phyloP scores from a whole-genome alignment of 1,140 invertebrate genomes.

The Lutraria rhynchaena region DNA sequence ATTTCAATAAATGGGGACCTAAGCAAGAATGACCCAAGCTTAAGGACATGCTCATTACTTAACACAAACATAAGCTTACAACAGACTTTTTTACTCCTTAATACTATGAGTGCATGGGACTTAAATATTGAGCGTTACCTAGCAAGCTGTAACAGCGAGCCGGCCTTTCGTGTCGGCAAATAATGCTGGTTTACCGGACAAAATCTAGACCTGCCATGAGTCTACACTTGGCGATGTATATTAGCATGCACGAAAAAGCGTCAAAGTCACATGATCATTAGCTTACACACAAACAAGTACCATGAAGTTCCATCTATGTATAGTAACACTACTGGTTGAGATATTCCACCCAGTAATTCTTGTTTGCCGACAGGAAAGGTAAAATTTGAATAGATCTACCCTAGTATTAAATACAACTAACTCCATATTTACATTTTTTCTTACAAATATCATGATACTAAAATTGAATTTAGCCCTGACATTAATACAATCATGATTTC shows the following conservation, averaged over 20 bases:
- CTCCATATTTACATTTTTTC: too few relatives aligned
- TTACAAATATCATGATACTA: too few relatives aligned
- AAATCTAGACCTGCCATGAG: background rate
- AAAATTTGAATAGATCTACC: too few relatives aligned
- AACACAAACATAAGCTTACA: background rate
- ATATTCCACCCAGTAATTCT: slow-evolving; percentile 27
- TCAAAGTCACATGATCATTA: background rate
- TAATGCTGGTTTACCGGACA: slow-evolving; percentile 1
- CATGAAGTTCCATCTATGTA: slow-evolving; percentile 7
- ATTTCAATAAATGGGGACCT: too few relatives aligned
- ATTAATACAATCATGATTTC: too few relatives aligned
- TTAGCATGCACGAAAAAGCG: slow-evolving; percentile 33
- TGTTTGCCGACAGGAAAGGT: slow-evolving; percentile 36
- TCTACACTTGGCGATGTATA: background rate
- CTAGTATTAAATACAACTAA: too few relatives aligned
- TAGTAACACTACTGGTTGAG: slow-evolving; percentile 23
- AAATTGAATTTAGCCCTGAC: too few relatives aligned
- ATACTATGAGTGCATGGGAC: slow-evolving; percentile 41
- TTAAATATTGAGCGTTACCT: slow-evolving; percentile 7
- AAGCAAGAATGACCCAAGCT: background rate
- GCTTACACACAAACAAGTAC: slow-evolving; percentile 12
- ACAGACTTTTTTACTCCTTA: slow-evolving; percentile 43
- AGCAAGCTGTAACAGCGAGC: slow-evolving; percentile 3
- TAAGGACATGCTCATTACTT: background rate
- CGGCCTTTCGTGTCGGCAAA: slow-evolving; percentile 39